Base-by-base conservation (phyloP, 2,888 invertebrate genomes). In the Mycalesis mineus region DNA sequence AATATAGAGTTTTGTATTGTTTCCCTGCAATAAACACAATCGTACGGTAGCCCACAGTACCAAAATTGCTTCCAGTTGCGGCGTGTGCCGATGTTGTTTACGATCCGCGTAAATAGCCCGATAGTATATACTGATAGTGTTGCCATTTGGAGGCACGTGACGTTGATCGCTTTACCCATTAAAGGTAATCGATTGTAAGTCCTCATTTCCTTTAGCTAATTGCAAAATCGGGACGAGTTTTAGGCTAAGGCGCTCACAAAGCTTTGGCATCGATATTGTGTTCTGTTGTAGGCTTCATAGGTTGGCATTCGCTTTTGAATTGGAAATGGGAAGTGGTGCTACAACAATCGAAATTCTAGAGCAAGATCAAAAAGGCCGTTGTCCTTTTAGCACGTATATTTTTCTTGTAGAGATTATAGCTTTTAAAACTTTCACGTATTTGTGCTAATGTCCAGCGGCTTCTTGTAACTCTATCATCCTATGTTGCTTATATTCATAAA, bases 31-130 rank as follows among this genome's bases (percentile, higher is more conserved):
- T 55, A 50, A 39, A 55, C 54, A 14, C 37, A 47, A 48, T 51
- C 42, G 50, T 44, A 47, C 36, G 55, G 55, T 29, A 28, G 29
- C 29, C 45, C 45, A 29, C n/a, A 45, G 13, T 51, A 29, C 59
- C 56, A 42, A 51, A 52, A 55, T 39, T 48, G 49, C 57, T 53
- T 36, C 45, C 53, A 22, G 60, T 54, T 41, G 52, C 42, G 54
- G 57, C 48, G 37, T 44, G 31, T 42, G 42, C 58, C 31, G 51
- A 31, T 58, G 61, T 58, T 48, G 55, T 55, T 61, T 61, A 60
- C 57, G 57, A 60, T 57, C 37, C 15, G 41, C 54, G 57, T 58
- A 58, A 58, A 61, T 61, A 58, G 50, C 45, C 37, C 14, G 53
- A 53, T 45, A 44, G 53, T 53, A 45, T 45, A 53, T 53, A 53